These are phyloP conservation scores for Apis florea DNA, from an alignment of 1,140 invertebrate species.

Conservation along the genomic window DNA sequence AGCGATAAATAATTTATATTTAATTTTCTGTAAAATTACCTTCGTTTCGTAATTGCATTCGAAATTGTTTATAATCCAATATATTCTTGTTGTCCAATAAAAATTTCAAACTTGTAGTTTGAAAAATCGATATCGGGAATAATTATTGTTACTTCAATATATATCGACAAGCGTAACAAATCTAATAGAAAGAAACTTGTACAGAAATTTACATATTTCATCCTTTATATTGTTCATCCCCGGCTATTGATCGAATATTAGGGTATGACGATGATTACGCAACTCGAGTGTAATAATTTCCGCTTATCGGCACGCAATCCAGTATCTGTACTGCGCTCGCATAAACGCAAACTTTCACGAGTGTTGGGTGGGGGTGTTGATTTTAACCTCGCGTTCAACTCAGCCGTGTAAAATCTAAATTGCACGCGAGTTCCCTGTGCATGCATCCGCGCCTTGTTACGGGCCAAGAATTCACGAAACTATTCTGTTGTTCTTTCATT, in stretches of 20 bases:
- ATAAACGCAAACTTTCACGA: conserved; percentile 52
- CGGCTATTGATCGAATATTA: neutral
- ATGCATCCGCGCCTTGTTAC: conserved; percentile 6
- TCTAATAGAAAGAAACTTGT: no score
- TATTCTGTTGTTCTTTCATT: conserved; percentile 57
- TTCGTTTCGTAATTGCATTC: no score
- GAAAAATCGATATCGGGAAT: no score
- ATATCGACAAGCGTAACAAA: no score
- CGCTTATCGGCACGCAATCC: conserved; percentile 39
- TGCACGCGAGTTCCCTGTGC: conserved; percentile 41
- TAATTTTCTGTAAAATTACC: no score
- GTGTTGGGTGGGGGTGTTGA: conserved; percentile 50
- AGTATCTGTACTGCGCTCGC: conserved; percentile 33
- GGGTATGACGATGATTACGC: conserved; percentile 30
- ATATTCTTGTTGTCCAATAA: no score
- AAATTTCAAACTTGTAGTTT: no score
- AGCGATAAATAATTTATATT: no score
- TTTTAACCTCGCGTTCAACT: conserved; percentile 54
- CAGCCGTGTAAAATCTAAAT: conserved; percentile 60
- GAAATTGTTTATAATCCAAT: no score
- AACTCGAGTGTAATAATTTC: conserved; percentile 35
- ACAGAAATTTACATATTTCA: no score
- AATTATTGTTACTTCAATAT: no score
- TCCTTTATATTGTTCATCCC: neutral
- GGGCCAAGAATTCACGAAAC: conserved; percentile 51